These are phyloP conservation scores for Actinemys pallida DNA, from an alignment of 2,113 vertebrate species.

Conservation along the genomic window DNA sequence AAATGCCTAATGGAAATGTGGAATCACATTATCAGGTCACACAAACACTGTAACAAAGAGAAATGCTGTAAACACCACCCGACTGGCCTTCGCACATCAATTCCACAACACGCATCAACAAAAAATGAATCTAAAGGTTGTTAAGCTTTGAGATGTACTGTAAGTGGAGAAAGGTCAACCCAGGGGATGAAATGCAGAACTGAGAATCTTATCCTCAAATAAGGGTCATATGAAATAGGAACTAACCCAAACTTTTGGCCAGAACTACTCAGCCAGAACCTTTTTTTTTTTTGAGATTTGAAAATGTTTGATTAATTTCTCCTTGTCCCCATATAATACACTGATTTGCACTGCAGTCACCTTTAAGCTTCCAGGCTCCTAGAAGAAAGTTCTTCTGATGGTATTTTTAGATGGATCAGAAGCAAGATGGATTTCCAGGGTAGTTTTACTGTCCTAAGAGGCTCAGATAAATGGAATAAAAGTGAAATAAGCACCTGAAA, in stretches of 20 bases:
- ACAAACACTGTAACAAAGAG: not conserved
- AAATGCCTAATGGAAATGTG: not conserved
- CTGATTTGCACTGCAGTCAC: not conserved
- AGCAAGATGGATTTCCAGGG: not conserved
- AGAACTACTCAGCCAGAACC: not conserved
- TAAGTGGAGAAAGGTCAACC: conserved; percentile 20
- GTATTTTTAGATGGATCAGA: not conserved
- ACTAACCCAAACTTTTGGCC: conserved; percentile 45
- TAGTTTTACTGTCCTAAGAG: not conserved
- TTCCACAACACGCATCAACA: conserved; percentile 23
- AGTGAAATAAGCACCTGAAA: not conserved
- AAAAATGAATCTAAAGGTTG: not conserved
- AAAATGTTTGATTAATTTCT: conserved; percentile 5
- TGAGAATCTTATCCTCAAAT: not conserved
- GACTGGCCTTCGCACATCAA: conserved; percentile 37
- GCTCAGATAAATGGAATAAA: not conserved
- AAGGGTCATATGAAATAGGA: conserved; percentile 14
- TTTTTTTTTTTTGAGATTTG: not conserved
- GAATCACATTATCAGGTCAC: not conserved
- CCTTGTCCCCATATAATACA: conserved; percentile 6
- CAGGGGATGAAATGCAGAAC: conserved; percentile 50
- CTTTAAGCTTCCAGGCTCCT: not conserved
- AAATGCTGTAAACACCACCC: conserved; percentile 21
- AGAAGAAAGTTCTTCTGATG: not conserved
- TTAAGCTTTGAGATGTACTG: conserved; percentile 14